Evolutionary conservation across 2,888 invertebrate genomes (phyloP).

Genomic region (Sesia apiformis): DNA sequence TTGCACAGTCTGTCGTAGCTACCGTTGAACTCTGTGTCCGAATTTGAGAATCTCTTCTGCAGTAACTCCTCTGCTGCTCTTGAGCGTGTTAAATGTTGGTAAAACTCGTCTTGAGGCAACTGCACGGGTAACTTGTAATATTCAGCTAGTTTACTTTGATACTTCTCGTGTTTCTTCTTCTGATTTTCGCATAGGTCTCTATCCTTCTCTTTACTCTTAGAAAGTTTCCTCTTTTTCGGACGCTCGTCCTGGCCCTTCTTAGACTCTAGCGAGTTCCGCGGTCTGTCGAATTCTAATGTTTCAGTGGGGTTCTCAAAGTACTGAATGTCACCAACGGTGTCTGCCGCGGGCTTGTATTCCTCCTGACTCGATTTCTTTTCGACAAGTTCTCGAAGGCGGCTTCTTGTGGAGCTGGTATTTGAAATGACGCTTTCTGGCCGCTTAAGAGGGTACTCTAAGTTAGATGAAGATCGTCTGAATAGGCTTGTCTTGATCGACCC

Average conservation of each 20-base stretch:
- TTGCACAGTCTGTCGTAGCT: slow-evolving; percentile 67
- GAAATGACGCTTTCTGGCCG: slow-evolving; percentile 67
- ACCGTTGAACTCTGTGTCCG: slow-evolving; percentile 62
- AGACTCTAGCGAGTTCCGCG: slow-evolving; percentile 52
- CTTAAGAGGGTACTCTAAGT: slow-evolving; percentile 57
- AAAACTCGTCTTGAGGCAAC: slow-evolving; percentile 67
- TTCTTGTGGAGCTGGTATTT: slow-evolving; percentile 68
- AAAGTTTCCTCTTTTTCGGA: slow-evolving; percentile 60
- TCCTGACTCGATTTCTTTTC: slow-evolving; percentile 70
- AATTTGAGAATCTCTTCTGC: slow-evolving; percentile 60
- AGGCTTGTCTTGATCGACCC: slow-evolving; percentile 69
- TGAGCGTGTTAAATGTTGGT: slow-evolving; percentile 62
- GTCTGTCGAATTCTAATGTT: slow-evolving; percentile 63
- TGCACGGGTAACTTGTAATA: slow-evolving; percentile 63
- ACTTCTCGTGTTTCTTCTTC: slow-evolving; percentile 62
- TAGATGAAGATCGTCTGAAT: slow-evolving; percentile 64
- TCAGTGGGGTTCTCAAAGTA: slow-evolving; percentile 70
- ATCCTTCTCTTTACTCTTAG: slow-evolving; percentile 53
- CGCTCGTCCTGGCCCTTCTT: slow-evolving; percentile 58
- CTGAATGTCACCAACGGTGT: slow-evolving; percentile 65
- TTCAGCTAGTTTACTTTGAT: slow-evolving; percentile 65
- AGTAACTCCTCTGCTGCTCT: slow-evolving; percentile 62
- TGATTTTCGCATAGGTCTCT: slow-evolving; percentile 40
- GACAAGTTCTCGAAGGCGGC: slow-evolving; percentile 69
- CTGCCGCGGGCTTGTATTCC: slow-evolving; percentile 63